phyloP scores from a whole-genome alignment of 2,113 vertebrate genomes.

The Nesospiza acunhae region DNA sequence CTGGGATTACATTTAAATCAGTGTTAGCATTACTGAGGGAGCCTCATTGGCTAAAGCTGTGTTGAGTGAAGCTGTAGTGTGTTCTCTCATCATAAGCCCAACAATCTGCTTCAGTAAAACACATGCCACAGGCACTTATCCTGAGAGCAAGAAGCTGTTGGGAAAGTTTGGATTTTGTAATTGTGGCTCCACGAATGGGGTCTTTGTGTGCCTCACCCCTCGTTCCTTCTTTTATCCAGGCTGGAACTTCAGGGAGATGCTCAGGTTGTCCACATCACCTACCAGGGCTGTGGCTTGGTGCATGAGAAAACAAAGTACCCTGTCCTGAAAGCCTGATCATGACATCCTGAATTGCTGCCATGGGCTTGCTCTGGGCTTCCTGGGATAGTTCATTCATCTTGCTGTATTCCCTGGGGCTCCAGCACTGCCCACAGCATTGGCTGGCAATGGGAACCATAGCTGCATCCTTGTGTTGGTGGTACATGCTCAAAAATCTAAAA shows the following conservation, averaged over 20 bases:
- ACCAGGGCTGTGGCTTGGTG: background rate
- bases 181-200: background rate
- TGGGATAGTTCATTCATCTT: background rate
- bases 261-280: background rate
- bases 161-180: background rate
- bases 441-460: background rate
- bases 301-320: background rate
- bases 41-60: constrained; percentile 25
- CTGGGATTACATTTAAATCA: constrained; percentile 54
- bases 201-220: background rate
- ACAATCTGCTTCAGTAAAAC: constrained; percentile 21
- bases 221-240: background rate
- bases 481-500: background rate
- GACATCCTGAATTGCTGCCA: fast-evolving
- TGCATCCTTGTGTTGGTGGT: background rate
- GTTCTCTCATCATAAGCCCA: constrained; percentile 4
- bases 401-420: background rate
- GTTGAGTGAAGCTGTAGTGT: constrained; percentile 39
- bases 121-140: background rate
- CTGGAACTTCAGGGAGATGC: background rate
- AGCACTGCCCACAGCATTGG: background rate
- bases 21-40: constrained; percentile 50
- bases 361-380: background rate
- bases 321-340: background rate
- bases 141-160: constrained; percentile 4